A percentile compares a stretch with the other conserved stretches of the same genome.
phyloP scores from a whole-genome alignment of 1,140 invertebrate genomes.

The Sinonovacula constricta region DNA sequence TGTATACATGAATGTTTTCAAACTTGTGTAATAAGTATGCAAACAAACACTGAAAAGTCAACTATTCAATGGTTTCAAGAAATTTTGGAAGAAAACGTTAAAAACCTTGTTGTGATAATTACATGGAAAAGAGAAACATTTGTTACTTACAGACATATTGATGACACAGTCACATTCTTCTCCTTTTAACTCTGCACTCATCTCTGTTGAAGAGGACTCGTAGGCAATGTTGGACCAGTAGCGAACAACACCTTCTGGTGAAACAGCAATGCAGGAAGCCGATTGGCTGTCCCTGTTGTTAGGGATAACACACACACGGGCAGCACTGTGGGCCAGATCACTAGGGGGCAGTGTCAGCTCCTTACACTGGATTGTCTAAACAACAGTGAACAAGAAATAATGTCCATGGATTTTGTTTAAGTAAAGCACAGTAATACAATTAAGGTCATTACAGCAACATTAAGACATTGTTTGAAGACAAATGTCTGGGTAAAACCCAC shows the following conservation, averaged over 20 bases:
- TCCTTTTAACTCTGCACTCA: conserved; percentile 88
- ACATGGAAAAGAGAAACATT: too few species aligned
- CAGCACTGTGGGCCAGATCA: conserved; percentile 94
- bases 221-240: conserved; percentile 95
- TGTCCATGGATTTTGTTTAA: not conserved
- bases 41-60: too few species aligned
- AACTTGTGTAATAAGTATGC: too few species aligned
- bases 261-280: conserved; percentile 89
- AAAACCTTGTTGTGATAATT: too few species aligned
- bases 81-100: too few species aligned
- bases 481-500: too few species aligned
- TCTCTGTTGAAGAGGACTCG: conserved; percentile 91
- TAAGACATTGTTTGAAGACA: too few species aligned
- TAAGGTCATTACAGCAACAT: too few species aligned
- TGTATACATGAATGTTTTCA: too few species aligned
- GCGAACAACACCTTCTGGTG: conserved; percentile 93
- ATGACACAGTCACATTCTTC: conserved; percentile 83
- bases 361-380: conserved; percentile 82
- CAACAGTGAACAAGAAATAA: conserved; percentile 29
- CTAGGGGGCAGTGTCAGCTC: conserved; percentile 93
- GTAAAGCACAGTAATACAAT: not conserved
- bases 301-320: conserved; percentile 89
- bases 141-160: conserved; percentile 64
- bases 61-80: too few species aligned
- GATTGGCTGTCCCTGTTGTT: conserved; percentile 84